Conservation (phyloP, 1,140 invertebrate species). For the Nephila pilipes region DNA sequence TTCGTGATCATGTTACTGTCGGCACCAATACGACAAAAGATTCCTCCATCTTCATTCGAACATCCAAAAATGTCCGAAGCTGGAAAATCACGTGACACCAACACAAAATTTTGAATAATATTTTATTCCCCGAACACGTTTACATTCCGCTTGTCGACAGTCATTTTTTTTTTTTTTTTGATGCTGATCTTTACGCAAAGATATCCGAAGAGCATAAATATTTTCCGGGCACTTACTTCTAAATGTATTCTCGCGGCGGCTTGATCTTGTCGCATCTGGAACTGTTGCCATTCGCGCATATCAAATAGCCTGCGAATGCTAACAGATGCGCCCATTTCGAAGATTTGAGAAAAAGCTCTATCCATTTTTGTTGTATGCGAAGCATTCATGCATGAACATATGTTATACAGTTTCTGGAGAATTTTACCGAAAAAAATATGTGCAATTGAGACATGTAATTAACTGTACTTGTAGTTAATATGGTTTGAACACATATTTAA, state of each 20-base stretch:
- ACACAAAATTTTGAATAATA: not conserved
- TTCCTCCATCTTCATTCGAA: not conserved
- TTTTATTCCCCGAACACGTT: not conserved
- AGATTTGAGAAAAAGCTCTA: not conserved
- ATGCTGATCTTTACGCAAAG: not conserved
- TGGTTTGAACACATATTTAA: too few relatives aligned
- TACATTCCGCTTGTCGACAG: not conserved
- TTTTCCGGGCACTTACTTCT: not conserved
- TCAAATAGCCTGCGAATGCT: not conserved
- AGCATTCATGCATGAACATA: not conserved
- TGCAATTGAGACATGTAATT: not conserved
- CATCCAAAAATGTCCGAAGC: not conserved
- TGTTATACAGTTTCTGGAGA: not conserved
- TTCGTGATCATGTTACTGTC: not conserved
- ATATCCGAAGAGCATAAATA: conserved; percentile 8
- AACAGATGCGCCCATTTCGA: not conserved
- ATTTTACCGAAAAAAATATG: not conserved
- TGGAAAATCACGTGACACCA: too few relatives aligned
- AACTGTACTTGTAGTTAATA: too few relatives aligned
- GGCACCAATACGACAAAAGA: not conserved
- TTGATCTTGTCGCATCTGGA: not conserved
- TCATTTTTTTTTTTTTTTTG: not conserved
- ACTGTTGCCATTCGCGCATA: not conserved
- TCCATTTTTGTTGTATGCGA: too few relatives aligned
- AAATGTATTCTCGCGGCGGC: not conserved